A percentile compares a stretch with the other conserved stretches of the same genome.
These are phyloP conservation scores for Eurosta solidaginis DNA, from an alignment of 1,140 invertebrate genomes.

Conservation along the genomic window DNA sequence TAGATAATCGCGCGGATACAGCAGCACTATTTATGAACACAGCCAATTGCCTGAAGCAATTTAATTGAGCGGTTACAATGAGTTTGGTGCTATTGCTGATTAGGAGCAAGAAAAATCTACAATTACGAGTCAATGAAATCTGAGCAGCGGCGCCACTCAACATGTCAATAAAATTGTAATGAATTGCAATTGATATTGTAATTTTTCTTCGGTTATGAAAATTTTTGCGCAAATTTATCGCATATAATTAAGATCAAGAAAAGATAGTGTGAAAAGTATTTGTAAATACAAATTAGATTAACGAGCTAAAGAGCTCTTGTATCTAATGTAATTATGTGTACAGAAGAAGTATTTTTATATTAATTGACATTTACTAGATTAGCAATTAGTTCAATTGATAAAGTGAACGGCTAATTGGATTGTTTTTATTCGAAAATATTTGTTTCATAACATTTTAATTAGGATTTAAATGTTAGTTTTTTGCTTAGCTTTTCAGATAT, in stretches of 20 bases:
- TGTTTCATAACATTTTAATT: too few species aligned
- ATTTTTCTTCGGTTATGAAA: not conserved
- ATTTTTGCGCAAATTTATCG: slow-evolving; percentile 1
- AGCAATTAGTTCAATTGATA: too few species aligned
- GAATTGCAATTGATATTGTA: not conserved
- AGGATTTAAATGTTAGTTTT: too few species aligned
- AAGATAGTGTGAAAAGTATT: not conserved
- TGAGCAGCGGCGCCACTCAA: slow-evolving; percentile 12
- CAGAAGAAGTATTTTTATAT: too few species aligned
- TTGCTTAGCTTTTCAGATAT: too few species aligned
- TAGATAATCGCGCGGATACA: too few species aligned
- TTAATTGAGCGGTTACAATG: slow-evolving; percentile 29
- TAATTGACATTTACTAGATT: too few species aligned
- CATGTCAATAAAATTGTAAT: slow-evolving; percentile 28
- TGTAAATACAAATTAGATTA: not conserved
- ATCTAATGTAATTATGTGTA: not conserved
- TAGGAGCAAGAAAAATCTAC: not conserved
- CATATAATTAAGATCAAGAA: not conserved
- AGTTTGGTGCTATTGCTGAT: slow-evolving; percentile 9
- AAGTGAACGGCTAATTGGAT: too few species aligned
- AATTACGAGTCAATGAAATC: not conserved
- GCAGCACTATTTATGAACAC: too few species aligned
- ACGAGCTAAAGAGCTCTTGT: not conserved
- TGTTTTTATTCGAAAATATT: too few species aligned
- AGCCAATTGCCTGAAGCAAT: not conserved